Base-by-base conservation (phyloP, 2,888 invertebrate species). In the Yponomeuta plumbellus region DNA sequence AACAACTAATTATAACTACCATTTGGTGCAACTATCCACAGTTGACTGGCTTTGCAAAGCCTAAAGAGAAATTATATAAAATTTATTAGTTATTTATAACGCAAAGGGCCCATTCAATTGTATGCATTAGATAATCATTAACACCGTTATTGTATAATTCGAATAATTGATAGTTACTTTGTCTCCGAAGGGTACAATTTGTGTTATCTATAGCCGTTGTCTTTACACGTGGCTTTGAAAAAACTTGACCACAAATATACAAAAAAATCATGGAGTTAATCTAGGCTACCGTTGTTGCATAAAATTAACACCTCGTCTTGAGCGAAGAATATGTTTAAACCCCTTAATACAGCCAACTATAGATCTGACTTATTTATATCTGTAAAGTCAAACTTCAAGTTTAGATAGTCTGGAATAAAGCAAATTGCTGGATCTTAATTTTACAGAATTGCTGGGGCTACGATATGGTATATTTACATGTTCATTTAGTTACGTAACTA, bases 401-500 rank as follows among this genome's bases (percentile, higher is more conserved):
- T 52, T 17, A 13, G 44, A 52, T 52, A 17, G 44, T 3, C 44
- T 13, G 44, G 58, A 22, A 11, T 8, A 58, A 21, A 23, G 2
- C 59, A 23, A 59, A 22, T 59, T 59, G n/a, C 22, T 59, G 22
- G 59, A 23, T 59, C 21, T 59, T 59, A 20, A 59, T 59, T 59
- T 59, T 59, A 59, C 13, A 59, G 23, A 21, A 23, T 59, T 52
- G 44, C 44, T 52, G 17, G 17, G 17, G 17, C 44, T 52, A 52
- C 44, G 17, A 13, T 52, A 52, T 52, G 44, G 44, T 52, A 52
- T 84, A 84, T 84, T 75, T 84, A 84, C 84, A 84, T 78, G 69
- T 72, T 75, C 76, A 80, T 71, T 76, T 76, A 81, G 81, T 76
- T 80, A 79, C 84, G 84, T 73, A 83, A 79, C 81, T 81, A 84